phyloP scores from a whole-genome alignment of 1,140 invertebrate species.

The Drosophila pectinifera region DNA sequence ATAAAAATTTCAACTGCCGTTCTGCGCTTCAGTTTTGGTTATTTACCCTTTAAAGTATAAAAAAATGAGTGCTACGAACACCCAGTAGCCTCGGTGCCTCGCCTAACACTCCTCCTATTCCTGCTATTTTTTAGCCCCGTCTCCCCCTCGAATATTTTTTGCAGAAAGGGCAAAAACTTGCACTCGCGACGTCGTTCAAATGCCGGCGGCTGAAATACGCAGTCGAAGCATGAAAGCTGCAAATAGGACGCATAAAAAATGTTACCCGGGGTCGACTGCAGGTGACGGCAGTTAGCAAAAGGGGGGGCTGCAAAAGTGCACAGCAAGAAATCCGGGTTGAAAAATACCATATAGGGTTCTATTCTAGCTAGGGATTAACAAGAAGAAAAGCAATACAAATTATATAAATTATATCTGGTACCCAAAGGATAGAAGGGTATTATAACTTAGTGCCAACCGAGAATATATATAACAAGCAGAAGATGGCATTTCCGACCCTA shows the following conservation, averaged over 20 bases:
- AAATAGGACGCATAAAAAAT: constrained; percentile 63
- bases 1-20: constrained; percentile 56
- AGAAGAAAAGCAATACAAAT: too few species aligned
- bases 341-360: too few species aligned
- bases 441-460: too few species aligned
- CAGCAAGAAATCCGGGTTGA: too few species aligned
- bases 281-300: constrained; percentile 36
- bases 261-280: constrained; percentile 55
- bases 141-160: constrained; percentile 14
- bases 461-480: too few species aligned
- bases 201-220: constrained; percentile 67
- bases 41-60: constrained; percentile 47
- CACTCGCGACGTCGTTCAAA: constrained; percentile 41
- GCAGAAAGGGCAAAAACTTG: constrained; percentile 63
- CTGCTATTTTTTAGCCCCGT: background rate
- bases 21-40: constrained; percentile 58
- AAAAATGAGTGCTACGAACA: constrained; percentile 10
- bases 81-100: background rate
- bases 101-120: background rate
- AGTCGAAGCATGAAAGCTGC: constrained; percentile 81
- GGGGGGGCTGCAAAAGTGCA: constrained; percentile 19
- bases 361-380: too few species aligned
- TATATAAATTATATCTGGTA: too few species aligned
- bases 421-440: too few species aligned
- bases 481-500: too few species aligned